Base-by-base conservation (phyloP, 2,797 vertebrate species). In the Scomberomorus guttatus region DNA sequence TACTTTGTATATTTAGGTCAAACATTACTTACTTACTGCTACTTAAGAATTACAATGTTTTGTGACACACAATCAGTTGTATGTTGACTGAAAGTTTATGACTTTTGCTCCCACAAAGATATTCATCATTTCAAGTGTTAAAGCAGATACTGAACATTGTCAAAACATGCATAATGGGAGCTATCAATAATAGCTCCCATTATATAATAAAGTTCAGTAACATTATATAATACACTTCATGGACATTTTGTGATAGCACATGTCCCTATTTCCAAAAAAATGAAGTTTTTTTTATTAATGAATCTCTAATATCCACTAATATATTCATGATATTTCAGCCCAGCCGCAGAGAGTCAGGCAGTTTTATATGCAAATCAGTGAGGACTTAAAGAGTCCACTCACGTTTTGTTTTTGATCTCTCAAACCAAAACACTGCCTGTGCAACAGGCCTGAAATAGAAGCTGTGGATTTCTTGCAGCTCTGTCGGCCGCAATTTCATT, bases 341-440 rank as follows among this genome's bases (percentile, higher is more conserved):
- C 6, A 42, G 11, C 67, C 65, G 12, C 6, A 58, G 63, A 57
- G 11, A 7, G n/a, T 17, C 11, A 37, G 22, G 46, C 48, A 75
- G 50, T 14, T 76, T 76, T 74, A 44, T 57, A 86, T 66, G 68
- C 39, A 86, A 81, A 84, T 88, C 60, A 73, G 18, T 13, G 3
- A 54, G 67, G 72, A 81, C 60, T 76, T 87, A 51, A 76, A 25
- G 72, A 80, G 32, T 87, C 68, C 17, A 18, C 73, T 90, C 82
- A 83, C 57, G 52, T 86, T 65, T 74, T 71, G 62, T 74, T 84
- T 83, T 77, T 57, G 64, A 15, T 52, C 52, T 65, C 75, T 69
- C 20, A 32, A 68, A 79, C 67, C 52, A 25, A 60, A 85, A 84
- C 81, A 76, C 17, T 18, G 56, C 29, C 20, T 29, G 20, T 44